Base-by-base conservation (phyloP, 1,140 invertebrate species). In the Pissodes strobi region DNA sequence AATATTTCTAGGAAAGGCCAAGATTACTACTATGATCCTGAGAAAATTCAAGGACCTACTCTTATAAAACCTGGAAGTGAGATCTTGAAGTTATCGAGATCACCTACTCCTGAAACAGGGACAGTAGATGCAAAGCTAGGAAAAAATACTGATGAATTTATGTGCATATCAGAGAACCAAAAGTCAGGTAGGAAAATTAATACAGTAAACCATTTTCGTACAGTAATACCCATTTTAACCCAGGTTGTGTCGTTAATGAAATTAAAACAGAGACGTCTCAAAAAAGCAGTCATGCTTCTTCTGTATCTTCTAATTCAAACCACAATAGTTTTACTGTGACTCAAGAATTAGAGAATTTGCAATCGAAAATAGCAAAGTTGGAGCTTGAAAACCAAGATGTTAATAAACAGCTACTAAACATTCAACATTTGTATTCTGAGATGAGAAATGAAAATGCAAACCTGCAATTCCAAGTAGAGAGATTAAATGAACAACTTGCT, bases 401-500 rank as follows among this genome's bases (percentile, higher is more conserved):
- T 2, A 74, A 78, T 67, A 81, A 82, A 62, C 66, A 81, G 30
- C 75, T 81, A 38, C 73, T 80, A 52, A 79, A 80, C 58, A 71
- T 76, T 22, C 72, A 78, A 41, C 71, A 76, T 70, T 60, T 74
- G 41, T 74, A 73, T 66, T 71, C 69, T 18, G 73, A 71, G 55
- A 49, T 74, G 30, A 64, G 69, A 66, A 70, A 75, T 67, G 66
- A 74, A 70, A 71, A 73, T 70, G 39, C 60, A 21, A 70, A 72
- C 66, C 53, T 75, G 15, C 65, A 74, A 59, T 65, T 66, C 60
- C 72, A 66, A 72, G 46, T 59, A 38, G 83, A 85, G 58, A 82
- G 82, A 74, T 77, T 83, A 77, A 81, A 83, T 79, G 79, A 84
- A 76, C 85, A 85, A 69, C 75, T 86, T 13, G 77, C 78, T 43